These are phyloP conservation scores for Tonatia bakeri DNA, from an alignment of 2,113 vertebrate species.

Conservation along the genomic window DNA sequence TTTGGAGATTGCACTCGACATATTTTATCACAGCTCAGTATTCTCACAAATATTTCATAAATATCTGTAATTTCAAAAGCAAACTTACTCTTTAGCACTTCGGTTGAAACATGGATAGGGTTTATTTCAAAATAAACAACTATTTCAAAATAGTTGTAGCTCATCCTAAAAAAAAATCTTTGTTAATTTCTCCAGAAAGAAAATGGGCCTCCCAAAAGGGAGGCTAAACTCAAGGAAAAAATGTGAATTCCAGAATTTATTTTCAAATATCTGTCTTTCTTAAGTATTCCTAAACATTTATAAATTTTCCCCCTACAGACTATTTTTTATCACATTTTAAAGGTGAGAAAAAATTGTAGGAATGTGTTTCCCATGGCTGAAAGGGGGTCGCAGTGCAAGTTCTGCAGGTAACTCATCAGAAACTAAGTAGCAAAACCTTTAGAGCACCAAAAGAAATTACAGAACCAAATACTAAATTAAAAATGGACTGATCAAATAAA, in stretches of 20 bases:
- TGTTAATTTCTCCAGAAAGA: neutral
- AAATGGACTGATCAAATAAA: neutral
- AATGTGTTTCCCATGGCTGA: neutral
- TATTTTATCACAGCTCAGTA: conserved; percentile 4
- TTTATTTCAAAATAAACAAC: conserved; percentile 1
- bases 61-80: neutral
- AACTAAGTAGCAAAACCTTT: neutral
- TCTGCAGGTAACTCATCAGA: neutral
- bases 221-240: neutral
- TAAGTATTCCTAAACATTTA: conserved; percentile 13
- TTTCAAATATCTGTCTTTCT: neutral
- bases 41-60: neutral
- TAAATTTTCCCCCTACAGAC: neutral
- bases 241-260: neutral
- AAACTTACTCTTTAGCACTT: neutral
- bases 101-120: neutral
- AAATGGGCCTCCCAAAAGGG: neutral
- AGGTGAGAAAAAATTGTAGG: neutral
- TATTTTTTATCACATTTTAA: neutral
- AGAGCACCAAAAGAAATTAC: neutral
- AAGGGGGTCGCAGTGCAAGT: neutral
- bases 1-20: neutral
- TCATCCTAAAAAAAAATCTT: conserved; percentile 2
- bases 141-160: neutral
- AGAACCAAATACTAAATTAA: neutral